Conservation (phyloP, 2,797 vertebrate species). For the Peromyscus attwateri region DNA sequence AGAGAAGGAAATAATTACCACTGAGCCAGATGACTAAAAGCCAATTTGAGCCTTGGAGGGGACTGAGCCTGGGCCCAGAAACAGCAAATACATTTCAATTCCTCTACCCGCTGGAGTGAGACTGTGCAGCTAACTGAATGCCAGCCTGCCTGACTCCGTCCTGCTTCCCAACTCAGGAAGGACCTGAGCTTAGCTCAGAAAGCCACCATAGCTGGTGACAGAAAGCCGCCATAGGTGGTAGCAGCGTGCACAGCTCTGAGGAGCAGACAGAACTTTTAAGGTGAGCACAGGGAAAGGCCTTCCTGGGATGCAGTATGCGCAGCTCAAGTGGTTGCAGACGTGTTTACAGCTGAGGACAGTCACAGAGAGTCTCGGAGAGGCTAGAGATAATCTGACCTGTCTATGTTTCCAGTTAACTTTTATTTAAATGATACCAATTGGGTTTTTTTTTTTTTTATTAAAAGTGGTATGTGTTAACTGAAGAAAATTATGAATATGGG, state of each 20-base stretch:
- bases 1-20: slow-evolving; percentile 7
- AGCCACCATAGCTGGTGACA: background rate
- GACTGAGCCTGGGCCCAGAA: background rate
- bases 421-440: slow-evolving; percentile 40
- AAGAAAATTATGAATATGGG: slow-evolving; percentile 40
- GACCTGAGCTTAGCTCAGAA: background rate
- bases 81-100: background rate
- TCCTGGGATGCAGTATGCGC: background rate
- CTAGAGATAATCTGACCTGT: background rate
- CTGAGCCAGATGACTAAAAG: background rate
- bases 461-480: slow-evolving; percentile 14
- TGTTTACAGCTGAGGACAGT: background rate
- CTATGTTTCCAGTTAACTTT: slow-evolving; percentile 56
- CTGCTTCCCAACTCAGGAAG: background rate
- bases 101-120: background rate
- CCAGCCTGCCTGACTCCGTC: background rate
- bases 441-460: background rate
- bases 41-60: background rate
- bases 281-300: slow-evolving; percentile 7
- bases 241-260: background rate
- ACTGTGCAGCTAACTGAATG: background rate
- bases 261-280: background rate
- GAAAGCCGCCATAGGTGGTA: background rate
- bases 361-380: background rate
- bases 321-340: background rate